phyloP scores from a whole-genome alignment of 2,888 invertebrate species.

The Diarsia rubi region DNA sequence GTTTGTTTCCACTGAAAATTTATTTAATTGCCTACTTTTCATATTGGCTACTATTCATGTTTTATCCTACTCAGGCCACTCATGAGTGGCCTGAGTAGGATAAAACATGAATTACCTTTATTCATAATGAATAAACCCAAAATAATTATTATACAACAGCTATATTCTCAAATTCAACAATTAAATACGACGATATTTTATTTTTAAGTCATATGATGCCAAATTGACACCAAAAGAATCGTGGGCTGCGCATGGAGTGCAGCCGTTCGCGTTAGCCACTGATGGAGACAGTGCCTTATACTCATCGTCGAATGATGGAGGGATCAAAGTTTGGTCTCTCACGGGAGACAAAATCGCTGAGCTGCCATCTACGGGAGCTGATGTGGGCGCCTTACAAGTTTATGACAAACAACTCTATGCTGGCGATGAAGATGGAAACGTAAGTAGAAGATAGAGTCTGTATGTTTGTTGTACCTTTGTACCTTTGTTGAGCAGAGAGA shows the following conservation, averaged over 20 bases:
- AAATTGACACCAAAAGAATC: conserved; percentile 75
- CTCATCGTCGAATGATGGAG: conserved; percentile 92
- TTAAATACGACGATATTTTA: neutral
- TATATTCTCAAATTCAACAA: neutral
- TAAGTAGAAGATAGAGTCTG: conserved; percentile 78
- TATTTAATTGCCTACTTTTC: neutral
- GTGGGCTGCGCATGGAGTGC: conserved; percentile 92
- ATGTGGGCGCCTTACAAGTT: conserved; percentile 79
- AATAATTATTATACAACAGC: neutral
- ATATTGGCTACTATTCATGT: neutral
- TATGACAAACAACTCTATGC: conserved; percentile 88
- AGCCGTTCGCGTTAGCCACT: conserved; percentile 91
- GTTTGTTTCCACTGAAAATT: neutral
- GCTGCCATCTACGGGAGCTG: conserved; percentile 82
- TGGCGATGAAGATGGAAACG: conserved; percentile 92
- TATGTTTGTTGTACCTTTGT: too few species aligned
- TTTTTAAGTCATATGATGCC: conserved; percentile 78
- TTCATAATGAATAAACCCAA: neutral
- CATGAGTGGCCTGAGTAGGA: neutral
- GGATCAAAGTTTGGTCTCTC: conserved; percentile 90
- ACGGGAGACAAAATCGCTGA: conserved; percentile 81
- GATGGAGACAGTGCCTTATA: conserved; percentile 86
- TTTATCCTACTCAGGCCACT: neutral
- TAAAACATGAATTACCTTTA: neutral
- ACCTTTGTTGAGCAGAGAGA: neutral